A percentile compares a stretch with the other conserved stretches of the same genome.
These are phyloP conservation scores for Cerceris rybyensis DNA, from an alignment of 2,888 invertebrate species.

Conservation along the genomic window DNA sequence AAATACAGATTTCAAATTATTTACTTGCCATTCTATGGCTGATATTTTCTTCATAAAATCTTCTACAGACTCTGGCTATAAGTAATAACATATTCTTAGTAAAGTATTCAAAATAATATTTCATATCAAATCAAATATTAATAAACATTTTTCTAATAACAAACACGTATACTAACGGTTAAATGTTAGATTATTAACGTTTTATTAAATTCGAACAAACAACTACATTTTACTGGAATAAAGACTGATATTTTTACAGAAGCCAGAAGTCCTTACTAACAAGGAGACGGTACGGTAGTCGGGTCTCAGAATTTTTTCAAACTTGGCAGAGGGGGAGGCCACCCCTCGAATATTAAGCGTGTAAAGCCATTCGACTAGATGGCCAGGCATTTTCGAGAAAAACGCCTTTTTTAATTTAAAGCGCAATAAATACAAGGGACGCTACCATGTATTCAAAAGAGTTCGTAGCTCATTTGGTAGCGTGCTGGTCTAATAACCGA, in stretches of 20 bases:
- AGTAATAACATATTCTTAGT: background rate
- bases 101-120: background rate
- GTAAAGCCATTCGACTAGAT: no score
- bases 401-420: no score
- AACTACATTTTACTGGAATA: background rate
- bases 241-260: constrained; percentile 38
- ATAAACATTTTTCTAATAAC: constrained; percentile 53
- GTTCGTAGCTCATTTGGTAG: no score
- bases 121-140: constrained; percentile 19
- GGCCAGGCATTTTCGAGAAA: no score
- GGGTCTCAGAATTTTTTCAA: no score
- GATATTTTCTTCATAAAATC: constrained; percentile 36
- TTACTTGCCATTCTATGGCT: constrained; percentile 51
- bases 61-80: constrained; percentile 19
- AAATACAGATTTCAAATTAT: constrained; percentile 41
- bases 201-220: constrained; percentile 23
- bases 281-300: no score
- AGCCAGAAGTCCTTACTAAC: constrained; percentile 50
- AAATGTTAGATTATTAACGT: constrained; percentile 38
- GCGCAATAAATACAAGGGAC: no score
- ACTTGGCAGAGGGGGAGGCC: no score
- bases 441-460: no score
- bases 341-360: no score
- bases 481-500: no score
- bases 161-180: constrained; percentile 4